Evolutionary conservation across 53 echinoderm and acorn worm genomes (phyloP).

Genomic region (Holothuria scabra): DNA sequence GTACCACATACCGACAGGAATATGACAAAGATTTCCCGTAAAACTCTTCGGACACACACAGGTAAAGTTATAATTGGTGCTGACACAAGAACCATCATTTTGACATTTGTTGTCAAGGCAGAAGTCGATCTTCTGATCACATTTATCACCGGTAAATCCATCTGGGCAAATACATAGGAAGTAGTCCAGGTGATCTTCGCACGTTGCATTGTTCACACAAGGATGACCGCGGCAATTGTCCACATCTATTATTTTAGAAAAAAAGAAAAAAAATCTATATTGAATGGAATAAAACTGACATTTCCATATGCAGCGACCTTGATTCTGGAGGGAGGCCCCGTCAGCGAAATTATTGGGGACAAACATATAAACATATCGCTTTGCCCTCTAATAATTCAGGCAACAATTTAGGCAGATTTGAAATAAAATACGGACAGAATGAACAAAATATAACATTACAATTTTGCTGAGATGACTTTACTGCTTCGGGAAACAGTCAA

Average conservation of each 20-base stretch:
- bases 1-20: slow-evolving; percentile 28
- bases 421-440: too few species aligned
- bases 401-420: too few species aligned
- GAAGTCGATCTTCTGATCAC: slow-evolving; percentile 40
- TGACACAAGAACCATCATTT: slow-evolving; percentile 48
- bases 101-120: slow-evolving; percentile 39
- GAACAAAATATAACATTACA: too few species aligned
- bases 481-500: too few species aligned
- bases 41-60: slow-evolving; percentile 45
- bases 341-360: too few species aligned
- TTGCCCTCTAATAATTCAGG: too few species aligned
- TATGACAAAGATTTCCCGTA: slow-evolving; percentile 47
- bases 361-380: too few species aligned
- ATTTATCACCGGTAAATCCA: slow-evolving; percentile 44
- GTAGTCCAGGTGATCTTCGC: slow-evolving; percentile 1
- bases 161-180: slow-evolving; percentile 46
- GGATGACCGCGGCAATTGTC: too few species aligned
- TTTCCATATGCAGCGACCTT: too few species aligned
- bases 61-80: slow-evolving; percentile 3
- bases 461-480: too few species aligned
- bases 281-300: not conserved
- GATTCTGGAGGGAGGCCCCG: too few species aligned
- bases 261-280: not conserved
- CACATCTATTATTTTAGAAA: too few species aligned
- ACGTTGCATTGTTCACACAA: slow-evolving; percentile 15